These are phyloP conservation scores for Megaceryle torquata DNA, from an alignment of 2,113 vertebrate genomes.

Conservation along the genomic window DNA sequence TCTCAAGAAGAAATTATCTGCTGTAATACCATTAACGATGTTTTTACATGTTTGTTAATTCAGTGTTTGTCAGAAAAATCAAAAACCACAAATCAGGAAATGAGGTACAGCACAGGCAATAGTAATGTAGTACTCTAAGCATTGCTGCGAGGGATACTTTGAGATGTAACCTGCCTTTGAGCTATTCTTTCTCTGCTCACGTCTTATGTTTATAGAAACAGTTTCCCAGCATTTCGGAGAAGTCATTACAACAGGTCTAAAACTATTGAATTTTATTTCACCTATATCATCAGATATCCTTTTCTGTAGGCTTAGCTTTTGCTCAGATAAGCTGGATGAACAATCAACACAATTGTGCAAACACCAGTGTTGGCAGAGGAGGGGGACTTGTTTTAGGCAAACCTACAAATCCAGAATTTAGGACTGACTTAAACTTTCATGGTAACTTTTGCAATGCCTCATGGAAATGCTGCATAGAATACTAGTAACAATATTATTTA, in stretches of 20 bases:
- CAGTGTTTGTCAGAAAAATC: background rate
- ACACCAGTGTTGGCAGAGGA: background rate
- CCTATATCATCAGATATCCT: background rate
- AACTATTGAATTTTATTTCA: background rate
- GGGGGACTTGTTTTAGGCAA: background rate
- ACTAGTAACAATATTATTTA: background rate
- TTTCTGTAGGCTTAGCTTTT: background rate
- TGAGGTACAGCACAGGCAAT: background rate
- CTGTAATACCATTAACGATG: background rate
- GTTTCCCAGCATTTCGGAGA: background rate
- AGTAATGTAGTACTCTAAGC: rapidly evolving
- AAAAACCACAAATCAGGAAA: background rate
- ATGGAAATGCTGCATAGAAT: background rate
- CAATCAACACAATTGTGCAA: background rate
- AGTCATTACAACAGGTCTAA: background rate
- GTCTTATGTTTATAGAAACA: background rate
- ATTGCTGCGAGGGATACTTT: background rate
- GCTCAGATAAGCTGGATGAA: background rate
- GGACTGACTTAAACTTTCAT: background rate
- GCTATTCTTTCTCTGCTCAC: background rate
- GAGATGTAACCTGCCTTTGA: background rate
- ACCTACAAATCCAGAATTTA: background rate
- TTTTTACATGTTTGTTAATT: background rate
- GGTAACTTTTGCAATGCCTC: background rate
- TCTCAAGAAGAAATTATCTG: background rate